A percentile compares a stretch with the other conserved stretches of the same genome.
phyloP scores from a whole-genome alignment of 2,797 vertebrate species.

The Crenichthys baileyi region DNA sequence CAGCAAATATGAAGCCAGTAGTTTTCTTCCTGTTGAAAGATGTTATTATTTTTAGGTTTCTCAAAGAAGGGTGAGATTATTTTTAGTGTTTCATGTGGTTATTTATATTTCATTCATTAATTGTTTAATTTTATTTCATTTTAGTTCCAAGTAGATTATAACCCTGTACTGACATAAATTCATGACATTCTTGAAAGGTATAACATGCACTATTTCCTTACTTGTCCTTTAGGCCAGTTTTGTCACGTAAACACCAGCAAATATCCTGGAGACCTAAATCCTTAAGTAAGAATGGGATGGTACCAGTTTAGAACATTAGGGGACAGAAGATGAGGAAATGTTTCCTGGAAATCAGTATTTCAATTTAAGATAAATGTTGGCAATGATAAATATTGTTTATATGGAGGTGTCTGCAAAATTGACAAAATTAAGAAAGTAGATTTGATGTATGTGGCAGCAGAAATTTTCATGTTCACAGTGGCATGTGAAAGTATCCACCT shows the following conservation, averaged over 20 bases:
- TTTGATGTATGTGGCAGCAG: not conserved
- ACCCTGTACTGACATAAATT: not conserved
- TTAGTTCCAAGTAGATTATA: not conserved
- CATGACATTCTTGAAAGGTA: not conserved
- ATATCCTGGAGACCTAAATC: not conserved
- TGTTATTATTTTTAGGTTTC: not conserved
- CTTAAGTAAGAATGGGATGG: not conserved
- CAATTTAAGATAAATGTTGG: not conserved
- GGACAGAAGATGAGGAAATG: not conserved
- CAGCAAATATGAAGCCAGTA: too few species aligned
- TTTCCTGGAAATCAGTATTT: not conserved
- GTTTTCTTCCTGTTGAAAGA: not conserved
- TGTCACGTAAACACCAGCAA: too few species aligned
- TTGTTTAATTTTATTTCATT: not conserved
- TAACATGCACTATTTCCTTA: not conserved
- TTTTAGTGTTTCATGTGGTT: not conserved
- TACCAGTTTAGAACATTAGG: not conserved
- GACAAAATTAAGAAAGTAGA: too few species aligned
- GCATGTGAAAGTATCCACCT: not conserved
- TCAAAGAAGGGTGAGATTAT: not conserved
- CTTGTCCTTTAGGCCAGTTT: not conserved
- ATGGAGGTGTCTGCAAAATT: too few species aligned
- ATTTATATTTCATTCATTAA: not conserved
- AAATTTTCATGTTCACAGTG: not conserved
- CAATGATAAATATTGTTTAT: not conserved